Evolutionary conservation across 2,113 vertebrate genomes (phyloP).

Genomic region (Meriones unguiculatus): DNA sequence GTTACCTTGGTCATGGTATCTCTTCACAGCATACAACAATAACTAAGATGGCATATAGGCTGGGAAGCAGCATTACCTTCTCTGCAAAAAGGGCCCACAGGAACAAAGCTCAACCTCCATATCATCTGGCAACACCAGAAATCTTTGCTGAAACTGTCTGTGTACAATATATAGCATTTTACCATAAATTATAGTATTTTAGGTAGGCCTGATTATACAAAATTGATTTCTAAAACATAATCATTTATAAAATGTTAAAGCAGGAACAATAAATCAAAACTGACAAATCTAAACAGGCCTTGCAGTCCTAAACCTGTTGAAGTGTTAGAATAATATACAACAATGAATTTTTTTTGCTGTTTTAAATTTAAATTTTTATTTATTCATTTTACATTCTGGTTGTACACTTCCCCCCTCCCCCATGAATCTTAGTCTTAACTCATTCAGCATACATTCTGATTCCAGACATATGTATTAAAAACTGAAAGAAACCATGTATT

Average conservation of each 20-base stretch:
- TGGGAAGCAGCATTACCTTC: neutral
- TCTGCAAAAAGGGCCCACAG: neutral
- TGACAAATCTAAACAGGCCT: neutral
- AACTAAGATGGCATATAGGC: neutral
- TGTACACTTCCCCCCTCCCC: no score
- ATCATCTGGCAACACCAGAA: neutral
- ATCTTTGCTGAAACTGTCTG: neutral
- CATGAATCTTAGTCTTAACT: neutral
- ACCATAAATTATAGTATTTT: neutral
- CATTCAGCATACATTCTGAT: slow-evolving; percentile 29
- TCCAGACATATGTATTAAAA: neutral
- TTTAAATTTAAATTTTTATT: no score
- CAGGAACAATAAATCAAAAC: neutral
- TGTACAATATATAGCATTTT: neutral
- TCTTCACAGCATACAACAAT: neutral
- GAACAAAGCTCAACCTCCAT: slow-evolving; percentile 1
- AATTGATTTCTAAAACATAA: neutral
- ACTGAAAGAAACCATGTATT: neutral
- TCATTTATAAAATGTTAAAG: neutral
- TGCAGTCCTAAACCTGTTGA: neutral
- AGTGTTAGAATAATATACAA: neutral
- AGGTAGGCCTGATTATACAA: neutral
- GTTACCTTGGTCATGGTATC: neutral
- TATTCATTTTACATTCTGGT: no score
- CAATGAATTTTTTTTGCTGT: neutral